Evolutionary conservation across 2,797 vertebrate genomes (phyloP).

Genomic region (Poecilia velifera): DNA sequence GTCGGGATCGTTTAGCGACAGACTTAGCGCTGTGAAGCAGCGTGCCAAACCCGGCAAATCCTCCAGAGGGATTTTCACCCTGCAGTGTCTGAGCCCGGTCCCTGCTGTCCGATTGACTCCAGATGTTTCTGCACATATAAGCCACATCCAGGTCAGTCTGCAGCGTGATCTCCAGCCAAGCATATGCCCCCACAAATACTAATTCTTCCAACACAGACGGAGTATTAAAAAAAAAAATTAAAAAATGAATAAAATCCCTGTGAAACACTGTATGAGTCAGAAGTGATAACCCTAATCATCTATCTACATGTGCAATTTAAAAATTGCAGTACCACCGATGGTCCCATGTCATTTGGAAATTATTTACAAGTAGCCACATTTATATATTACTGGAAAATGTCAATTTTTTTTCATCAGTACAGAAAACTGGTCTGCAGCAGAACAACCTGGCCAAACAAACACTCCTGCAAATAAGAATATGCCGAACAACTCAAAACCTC

Average conservation of each 20-base stretch:
- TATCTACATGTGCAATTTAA: neutral
- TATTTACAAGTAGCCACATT: conserved; percentile 28
- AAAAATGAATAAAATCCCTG: neutral
- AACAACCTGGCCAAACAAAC: no score
- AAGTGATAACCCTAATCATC: neutral
- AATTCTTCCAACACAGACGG: conserved; percentile 14
- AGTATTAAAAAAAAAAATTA: neutral
- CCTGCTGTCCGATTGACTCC: conserved; percentile 69
- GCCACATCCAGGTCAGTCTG: conserved; percentile 1
- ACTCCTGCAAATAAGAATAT: no score
- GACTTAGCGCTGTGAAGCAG: conserved; percentile 53
- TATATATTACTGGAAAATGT: neutral
- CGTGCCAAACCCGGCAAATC: conserved; percentile 71
- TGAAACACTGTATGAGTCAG: neutral
- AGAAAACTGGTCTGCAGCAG: neutral
- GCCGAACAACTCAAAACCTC: no score
- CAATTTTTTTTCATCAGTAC: neutral
- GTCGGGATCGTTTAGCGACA: conserved; percentile 54
- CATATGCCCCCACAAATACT: conserved; percentile 9
- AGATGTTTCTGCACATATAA: conserved; percentile 70
- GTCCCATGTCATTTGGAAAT: conserved; percentile 12
- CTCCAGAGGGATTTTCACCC: conserved; percentile 68
- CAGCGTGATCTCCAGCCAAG: conserved; percentile 22
- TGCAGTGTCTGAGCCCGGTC: conserved; percentile 64
- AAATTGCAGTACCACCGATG: neutral